Evolutionary conservation across 2,888 invertebrate genomes (phyloP).

Genomic region (Geophilus truncorum): DNA sequence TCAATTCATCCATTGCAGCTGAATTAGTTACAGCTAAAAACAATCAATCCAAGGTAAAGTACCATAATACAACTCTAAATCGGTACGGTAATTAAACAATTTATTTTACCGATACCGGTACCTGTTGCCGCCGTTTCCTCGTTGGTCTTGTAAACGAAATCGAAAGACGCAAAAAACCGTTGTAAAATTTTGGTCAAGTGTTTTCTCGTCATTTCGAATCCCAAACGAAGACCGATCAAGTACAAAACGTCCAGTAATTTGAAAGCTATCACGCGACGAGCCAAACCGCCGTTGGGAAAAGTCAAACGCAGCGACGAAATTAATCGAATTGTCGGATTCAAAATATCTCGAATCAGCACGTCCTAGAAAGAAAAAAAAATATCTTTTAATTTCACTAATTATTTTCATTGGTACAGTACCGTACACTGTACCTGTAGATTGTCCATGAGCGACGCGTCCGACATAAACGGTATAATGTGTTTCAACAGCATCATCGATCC

Average conservation of each 20-base stretch:
- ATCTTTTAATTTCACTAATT: neutral
- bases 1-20: slow-evolving; percentile 60
- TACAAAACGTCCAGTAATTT: slow-evolving; percentile 78
- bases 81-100: too few species aligned
- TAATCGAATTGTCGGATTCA: slow-evolving; percentile 75
- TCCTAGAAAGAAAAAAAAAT: slow-evolving; percentile 58
- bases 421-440: slow-evolving; percentile 76
- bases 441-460: slow-evolving; percentile 80
- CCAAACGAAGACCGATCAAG: slow-evolving; percentile 55
- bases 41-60: too few species aligned
- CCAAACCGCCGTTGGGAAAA: slow-evolving; percentile 74
- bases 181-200: slow-evolving; percentile 53
- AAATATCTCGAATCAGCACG: slow-evolving; percentile 71
- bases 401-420: neutral
- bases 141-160: slow-evolving; percentile 57
- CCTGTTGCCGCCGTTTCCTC: too few species aligned
- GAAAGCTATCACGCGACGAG: slow-evolving; percentile 68
- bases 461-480: slow-evolving; percentile 72
- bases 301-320: slow-evolving; percentile 70
- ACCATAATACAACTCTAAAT: too few species aligned
- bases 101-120: too few species aligned
- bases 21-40: neutral
- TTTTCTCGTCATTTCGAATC: slow-evolving; percentile 52
- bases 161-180: slow-evolving; percentile 74
- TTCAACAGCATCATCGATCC: slow-evolving; percentile 75